phyloP scores from a whole-genome alignment of 2,797 vertebrate species.

The Orestias chungarensis region DNA sequence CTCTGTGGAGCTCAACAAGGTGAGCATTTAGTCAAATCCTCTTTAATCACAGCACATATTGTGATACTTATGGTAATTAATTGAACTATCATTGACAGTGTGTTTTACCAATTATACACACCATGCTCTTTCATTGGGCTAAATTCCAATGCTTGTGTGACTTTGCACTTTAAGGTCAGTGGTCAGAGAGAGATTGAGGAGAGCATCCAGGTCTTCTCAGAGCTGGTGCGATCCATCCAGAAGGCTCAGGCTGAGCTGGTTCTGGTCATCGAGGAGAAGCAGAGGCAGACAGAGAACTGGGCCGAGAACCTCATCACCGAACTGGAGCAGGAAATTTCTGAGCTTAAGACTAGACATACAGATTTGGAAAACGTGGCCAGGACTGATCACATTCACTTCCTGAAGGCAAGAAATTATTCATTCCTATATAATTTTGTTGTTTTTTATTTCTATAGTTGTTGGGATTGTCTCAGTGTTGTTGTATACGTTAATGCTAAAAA shows the following conservation, averaged over 20 bases:
- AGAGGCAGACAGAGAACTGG: slow-evolving; percentile 68
- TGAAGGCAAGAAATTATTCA: slow-evolving; percentile 67
- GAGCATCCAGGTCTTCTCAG: slow-evolving; percentile 74
- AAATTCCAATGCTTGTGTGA: neutral
- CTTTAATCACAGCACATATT: neutral
- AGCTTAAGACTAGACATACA: slow-evolving; percentile 69
- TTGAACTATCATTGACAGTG: neutral
- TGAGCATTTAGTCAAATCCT: slow-evolving; percentile 28
- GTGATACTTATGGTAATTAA: no score
- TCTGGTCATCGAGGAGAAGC: slow-evolving; percentile 75
- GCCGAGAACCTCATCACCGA: slow-evolving; percentile 69
- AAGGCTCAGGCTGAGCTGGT: slow-evolving; percentile 76
- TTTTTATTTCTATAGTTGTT: neutral
- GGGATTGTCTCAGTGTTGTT: neutral
- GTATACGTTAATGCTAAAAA: neutral
- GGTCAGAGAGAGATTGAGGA: slow-evolving; percentile 75
- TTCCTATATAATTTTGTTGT: neutral
- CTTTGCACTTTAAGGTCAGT: slow-evolving; percentile 61
- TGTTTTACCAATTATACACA: neutral
- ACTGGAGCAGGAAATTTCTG: slow-evolving; percentile 73
- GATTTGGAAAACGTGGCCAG: slow-evolving; percentile 75
- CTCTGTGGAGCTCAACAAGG: slow-evolving; percentile 77
- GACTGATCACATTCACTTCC: slow-evolving; percentile 82
- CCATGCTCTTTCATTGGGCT: neutral
- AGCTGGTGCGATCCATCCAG: slow-evolving; percentile 78